Base-by-base conservation (phyloP, 2,113 vertebrate genomes). In the Zosterops japonicus region DNA sequence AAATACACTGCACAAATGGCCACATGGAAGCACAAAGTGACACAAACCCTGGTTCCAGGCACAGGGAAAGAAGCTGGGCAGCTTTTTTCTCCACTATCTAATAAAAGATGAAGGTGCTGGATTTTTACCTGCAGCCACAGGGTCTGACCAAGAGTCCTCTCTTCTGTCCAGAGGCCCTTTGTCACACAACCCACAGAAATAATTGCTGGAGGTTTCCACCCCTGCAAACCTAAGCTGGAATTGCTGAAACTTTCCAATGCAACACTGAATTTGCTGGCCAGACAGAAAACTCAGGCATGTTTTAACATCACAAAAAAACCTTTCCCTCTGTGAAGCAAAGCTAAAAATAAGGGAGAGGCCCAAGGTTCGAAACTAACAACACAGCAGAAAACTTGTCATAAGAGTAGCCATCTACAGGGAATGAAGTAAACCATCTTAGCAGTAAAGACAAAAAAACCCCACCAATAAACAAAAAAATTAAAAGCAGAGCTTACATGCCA, bases 1-100 rank as follows among this genome's bases (percentile, higher is more conserved):
- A 96, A 95, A 89, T 82, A 85, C 63, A 25, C 41, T 5, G 1
- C 64, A 36, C n/a, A 65, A 92, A 91, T n/a, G 46, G 72, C 72
- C 1, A 1, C 2, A 1, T 21, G n/a, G 70, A 95, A 93, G 85
- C 74, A 87, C 23, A 59, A n/a, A 75, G 17, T 36, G 74, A 70
- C 49, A 87, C 46, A 65, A 63, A 60, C 31, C 20, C 6, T 4
- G 65, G 50, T 9, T 84, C 22, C 28, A 46, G 35, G 82, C 74
- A 57, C 47, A 87, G 47, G 65, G 36, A 57, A 44, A 57, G n/a
- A 35, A 23, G 27, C 8, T 28, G 6, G 69, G 74, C 47, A 89
- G 81, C 78, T 70, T 77, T 21, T 2, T 49, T 65, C n/a, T 81
- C 36, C 19, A 19, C 17, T 27, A 31, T 9, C 63, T 69, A 65